phyloP scores from a whole-genome alignment of 2,797 vertebrate species.

The Aeoliscus strigatus region DNA sequence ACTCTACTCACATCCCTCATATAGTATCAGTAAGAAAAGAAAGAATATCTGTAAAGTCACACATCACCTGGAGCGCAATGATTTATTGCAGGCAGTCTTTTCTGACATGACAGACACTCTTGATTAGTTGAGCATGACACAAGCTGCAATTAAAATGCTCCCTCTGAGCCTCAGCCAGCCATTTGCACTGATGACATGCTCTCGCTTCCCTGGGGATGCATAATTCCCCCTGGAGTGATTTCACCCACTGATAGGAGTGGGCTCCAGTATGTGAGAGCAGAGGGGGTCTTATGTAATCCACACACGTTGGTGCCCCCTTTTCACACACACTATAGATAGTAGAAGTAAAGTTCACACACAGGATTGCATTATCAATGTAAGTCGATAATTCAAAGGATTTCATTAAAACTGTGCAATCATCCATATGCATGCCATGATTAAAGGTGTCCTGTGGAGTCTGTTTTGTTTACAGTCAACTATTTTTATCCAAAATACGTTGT shows the following conservation, averaged over 20 bases:
- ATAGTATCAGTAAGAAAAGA: too few relatives aligned
- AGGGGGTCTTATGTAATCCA: constrained; percentile 38
- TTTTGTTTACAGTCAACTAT: constrained; percentile 25
- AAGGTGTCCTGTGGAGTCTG: constrained; percentile 34
- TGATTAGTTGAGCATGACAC: constrained; percentile 52
- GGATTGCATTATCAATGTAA: too few relatives aligned
- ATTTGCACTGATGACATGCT: constrained; percentile 41
- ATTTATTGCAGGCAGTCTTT: constrained; percentile 49
- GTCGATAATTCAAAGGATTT: constrained; percentile 36
- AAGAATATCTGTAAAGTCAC: constrained; percentile 42
- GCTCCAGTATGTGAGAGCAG: constrained; percentile 37
- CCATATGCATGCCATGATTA: constrained; percentile 9
- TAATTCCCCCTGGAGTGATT: constrained; percentile 46
- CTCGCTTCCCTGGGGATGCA: constrained; percentile 41
- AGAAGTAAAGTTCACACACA: too few relatives aligned
- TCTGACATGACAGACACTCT: constrained; percentile 33
- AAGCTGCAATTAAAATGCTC: constrained; percentile 47
- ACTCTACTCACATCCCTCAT: too few relatives aligned
- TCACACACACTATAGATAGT: too few relatives aligned
- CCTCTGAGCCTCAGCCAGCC: constrained; percentile 48
- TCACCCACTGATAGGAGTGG: constrained; percentile 60
- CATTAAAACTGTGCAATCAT: too few relatives aligned
- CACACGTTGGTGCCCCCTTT: constrained; percentile 19
- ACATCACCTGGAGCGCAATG: constrained; percentile 38
- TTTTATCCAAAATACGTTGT: constrained; percentile 19